Base-by-base conservation (phyloP, 1,140 invertebrate genomes). In the Rhagoletis pomonella region DNA sequence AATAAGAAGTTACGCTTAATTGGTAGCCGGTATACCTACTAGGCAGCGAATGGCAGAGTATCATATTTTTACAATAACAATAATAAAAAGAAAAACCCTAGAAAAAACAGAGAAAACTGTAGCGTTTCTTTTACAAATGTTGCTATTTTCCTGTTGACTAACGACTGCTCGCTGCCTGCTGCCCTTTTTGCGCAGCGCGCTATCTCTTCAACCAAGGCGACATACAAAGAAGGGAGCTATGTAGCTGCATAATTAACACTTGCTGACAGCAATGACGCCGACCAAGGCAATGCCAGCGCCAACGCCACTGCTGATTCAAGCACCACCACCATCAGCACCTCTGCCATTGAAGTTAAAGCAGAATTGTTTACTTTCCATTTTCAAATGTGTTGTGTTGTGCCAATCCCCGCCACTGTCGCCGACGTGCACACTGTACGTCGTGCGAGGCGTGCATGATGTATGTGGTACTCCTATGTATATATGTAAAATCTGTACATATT, bases 301-400 rank as follows among this genome's bases (percentile, higher is more conserved):
- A 5, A 77, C 39, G 14, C 69, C 69, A 73, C 44, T 47, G 44
- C 42, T 19, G 67, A 4, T 1, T 29, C 39, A 69, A 44, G n/a
- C 14, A 39, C 29, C 64, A 67, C n/a, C 64, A 39, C 6, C 67
- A 67, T 14, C 10, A 12, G 44, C 44, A 50, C 0, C 29, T 29
- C 9, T 9, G 73, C 14, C 9, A 55, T 55, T 58, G 73, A 12
- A 81, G 47, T 81, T 5, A 58, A 81, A 55, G 47, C 50, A 29
- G 73, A 19, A 81, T 81, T 81, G 44, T 81, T 81, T 81, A 81
- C 73, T 81, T 81, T 81, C 73, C 73, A 81, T 81, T 55, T 81
- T n/a, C 73, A 58, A 81, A 73, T 10, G 12, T 29, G 67, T 73
- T 1, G 67, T 73, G 4, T 73, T 73, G 42, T 44, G 67, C 67